phyloP scores from a whole-genome alignment of 1,140 invertebrate genomes.

The Dendroctonus ponderosae region DNA sequence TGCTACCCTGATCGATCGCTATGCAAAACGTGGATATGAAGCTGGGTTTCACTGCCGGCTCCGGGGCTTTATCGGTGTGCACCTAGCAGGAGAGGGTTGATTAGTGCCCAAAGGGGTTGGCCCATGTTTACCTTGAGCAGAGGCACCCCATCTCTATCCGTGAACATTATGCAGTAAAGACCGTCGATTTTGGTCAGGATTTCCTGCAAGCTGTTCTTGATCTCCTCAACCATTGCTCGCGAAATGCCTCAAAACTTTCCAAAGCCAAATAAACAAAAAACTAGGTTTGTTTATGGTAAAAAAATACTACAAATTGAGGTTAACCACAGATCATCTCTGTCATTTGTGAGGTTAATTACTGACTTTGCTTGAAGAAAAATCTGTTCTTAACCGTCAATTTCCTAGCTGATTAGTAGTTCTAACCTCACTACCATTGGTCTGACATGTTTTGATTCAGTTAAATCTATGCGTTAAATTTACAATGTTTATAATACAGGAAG shows the following conservation, averaged over 20 bases:
- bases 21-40: slow-evolving; percentile 87
- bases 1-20: slow-evolving; percentile 86
- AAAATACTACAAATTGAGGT: no score
- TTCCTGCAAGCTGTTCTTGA: slow-evolving; percentile 46
- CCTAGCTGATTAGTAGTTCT: no score
- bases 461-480: no score
- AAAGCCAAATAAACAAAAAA: neutral
- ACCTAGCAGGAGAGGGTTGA: slow-evolving; percentile 8
- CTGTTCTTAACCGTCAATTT: no score
- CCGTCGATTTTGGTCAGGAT: slow-evolving; percentile 63
- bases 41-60: slow-evolving; percentile 73
- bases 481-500: slow-evolving; percentile 14
- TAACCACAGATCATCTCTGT: no score
- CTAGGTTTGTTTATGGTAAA: neutral
- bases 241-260: neutral
- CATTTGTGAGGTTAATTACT: no score
- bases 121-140: slow-evolving; percentile 63
- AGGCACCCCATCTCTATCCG: slow-evolving; percentile 89
- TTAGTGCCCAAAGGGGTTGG: neutral
- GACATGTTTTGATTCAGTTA: neutral
- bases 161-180: slow-evolving; percentile 80
- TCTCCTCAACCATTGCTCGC: slow-evolving; percentile 45
- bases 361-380: no score
- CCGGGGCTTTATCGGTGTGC: slow-evolving; percentile 51
- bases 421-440: no score